Evolutionary conservation across 2,113 vertebrate species (phyloP).

Genomic region (Coregonus clupeaformis): DNA sequence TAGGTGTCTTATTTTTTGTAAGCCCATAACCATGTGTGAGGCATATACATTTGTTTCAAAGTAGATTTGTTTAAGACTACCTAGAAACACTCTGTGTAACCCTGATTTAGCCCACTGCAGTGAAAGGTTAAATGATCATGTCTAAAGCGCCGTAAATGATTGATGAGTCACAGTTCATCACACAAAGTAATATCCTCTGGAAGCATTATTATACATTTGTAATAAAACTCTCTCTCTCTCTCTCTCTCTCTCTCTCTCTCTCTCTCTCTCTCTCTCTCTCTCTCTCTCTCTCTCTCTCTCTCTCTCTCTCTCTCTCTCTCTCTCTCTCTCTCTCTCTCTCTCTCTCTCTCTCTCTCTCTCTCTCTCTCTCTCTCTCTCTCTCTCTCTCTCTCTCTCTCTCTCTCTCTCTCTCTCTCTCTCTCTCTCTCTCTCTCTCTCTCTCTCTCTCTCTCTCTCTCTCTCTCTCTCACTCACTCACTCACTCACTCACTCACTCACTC

Average conservation of each 20-base stretch:
- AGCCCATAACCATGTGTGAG: too few species aligned
- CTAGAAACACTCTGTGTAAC: too few species aligned
- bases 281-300: not conserved
- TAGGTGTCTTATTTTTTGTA: too few species aligned
- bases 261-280: not conserved
- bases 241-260: not conserved
- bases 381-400: slow-evolving; percentile 7
- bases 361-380: not conserved
- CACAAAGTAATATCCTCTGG: not conserved
- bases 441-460: not conserved
- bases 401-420: slow-evolving; percentile 8
- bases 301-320: not conserved
- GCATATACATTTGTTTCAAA: too few species aligned
- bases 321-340: not conserved
- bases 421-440: not conserved
- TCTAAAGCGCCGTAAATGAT: not conserved
- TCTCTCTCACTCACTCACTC: slow-evolving; percentile 8
- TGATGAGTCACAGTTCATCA: slow-evolving; percentile 12
- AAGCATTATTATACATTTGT: too few species aligned
- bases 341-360: not conserved
- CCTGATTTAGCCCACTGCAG: too few species aligned
- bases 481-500: not conserved
- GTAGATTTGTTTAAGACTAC: too few species aligned
- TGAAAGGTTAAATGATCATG: not conserved
- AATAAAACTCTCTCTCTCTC: slow-evolving; percentile 11